phyloP scores from a whole-genome alignment of 2,113 vertebrate genomes.

The Indicator maculatus region DNA sequence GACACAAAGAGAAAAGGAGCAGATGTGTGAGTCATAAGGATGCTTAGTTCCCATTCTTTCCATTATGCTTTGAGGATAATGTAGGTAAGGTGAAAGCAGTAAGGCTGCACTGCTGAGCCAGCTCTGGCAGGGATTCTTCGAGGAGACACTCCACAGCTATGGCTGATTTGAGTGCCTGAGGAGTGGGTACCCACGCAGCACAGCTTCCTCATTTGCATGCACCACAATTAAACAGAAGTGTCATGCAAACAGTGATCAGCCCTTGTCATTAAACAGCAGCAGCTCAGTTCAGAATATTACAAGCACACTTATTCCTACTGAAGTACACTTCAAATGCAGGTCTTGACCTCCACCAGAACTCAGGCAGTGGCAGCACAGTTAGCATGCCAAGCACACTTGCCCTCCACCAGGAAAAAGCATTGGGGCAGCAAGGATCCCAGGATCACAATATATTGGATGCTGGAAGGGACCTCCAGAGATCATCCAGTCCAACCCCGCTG shows the following conservation, averaged over 20 bases:
- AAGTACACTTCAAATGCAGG: background rate
- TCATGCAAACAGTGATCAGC: background rate
- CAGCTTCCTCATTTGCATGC: background rate
- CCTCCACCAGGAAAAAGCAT: background rate
- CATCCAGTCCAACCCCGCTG: no score
- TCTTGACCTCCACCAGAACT: constrained; percentile 7
- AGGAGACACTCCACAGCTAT: background rate
- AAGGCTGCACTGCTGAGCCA: constrained; percentile 8
- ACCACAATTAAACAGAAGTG: background rate
- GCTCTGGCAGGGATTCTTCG: constrained; percentile 17
- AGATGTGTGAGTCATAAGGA: background rate
- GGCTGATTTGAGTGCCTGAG: background rate
- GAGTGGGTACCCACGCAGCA: background rate
- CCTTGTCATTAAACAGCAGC: background rate
- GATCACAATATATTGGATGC: no score
- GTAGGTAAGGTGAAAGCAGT: background rate
- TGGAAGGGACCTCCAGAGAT: no score
- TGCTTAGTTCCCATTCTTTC: constrained; percentile 9
- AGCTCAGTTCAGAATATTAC: background rate
- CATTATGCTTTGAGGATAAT: background rate
- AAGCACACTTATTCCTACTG: background rate
- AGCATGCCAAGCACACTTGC: background rate
- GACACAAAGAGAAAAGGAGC: background rate
- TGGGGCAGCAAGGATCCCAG: background rate
- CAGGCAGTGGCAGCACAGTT: background rate